Evolutionary conservation across 2,113 vertebrate species (phyloP), one percentile per base, ranked within the genome.

Genomic region (Gymnobelideus leadbeateri): DNA sequence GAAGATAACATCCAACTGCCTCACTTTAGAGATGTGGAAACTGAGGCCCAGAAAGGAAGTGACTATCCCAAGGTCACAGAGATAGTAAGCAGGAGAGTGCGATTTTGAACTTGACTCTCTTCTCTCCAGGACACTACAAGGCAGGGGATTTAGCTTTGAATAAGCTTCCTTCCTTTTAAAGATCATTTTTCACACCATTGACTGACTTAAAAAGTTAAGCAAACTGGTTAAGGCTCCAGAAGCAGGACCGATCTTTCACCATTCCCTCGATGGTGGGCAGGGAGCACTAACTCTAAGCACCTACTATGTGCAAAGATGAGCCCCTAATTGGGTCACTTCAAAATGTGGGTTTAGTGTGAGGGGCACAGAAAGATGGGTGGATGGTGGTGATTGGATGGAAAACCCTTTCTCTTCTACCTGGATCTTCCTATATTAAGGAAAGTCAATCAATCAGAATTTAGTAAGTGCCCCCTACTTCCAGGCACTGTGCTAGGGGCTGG

Each of bases 91-190:
- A 54, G 21, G 50, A 91, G 49, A 90, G 51, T 53, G 43, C 37
- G 49, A 8, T 47, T 93, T 94, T 93, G 49, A 96, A 77, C 28
- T 28, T 11, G 91, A 25, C 4, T 92, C 90, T 91, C 89, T 51
- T 90, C 10, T 24, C 23, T 91, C 31, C 37, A 54, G 92, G 46
- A 89, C 19, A 46, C 28, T 68, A 5, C 25, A 90, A 61, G 89
- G 23, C 57, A n/a, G 37, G 19, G 61, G 37, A n/a, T 7, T 8
- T 16, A n/a, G 16, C 37, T 21, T 19, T n/a, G 68, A 77, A 77
- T n/a, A 77, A 19, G 19, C 37, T 77, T n/a, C 37, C 37, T 68
- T 68, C 16, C 10, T 68, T 19, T 77, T n/a, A 4, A 77, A 77
- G 68, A n/a, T 3, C 14, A n/a, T 77, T n/a, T 21, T 19, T 5